Evolutionary conservation across 2,113 vertebrate genomes (phyloP).

Genomic region (Prionailurus viverrinus): DNA sequence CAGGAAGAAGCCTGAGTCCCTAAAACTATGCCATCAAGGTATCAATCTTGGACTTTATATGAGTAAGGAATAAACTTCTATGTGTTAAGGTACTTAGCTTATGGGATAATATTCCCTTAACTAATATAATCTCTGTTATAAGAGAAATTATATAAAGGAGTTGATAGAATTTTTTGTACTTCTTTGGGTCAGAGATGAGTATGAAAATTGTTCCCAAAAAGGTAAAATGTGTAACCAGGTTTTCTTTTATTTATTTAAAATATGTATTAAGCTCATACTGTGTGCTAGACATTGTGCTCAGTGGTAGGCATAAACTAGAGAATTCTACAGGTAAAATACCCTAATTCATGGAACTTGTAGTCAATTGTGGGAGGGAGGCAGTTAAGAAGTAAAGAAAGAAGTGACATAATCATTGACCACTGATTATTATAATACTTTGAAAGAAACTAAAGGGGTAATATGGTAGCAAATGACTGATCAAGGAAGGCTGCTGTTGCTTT

Average conservation of each 20-base stretch:
- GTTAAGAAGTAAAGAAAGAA: neutral
- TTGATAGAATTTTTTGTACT: neutral
- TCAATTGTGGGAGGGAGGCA: neutral
- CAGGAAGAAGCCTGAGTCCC: neutral
- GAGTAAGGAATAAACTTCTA: neutral
- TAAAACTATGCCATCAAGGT: neutral
- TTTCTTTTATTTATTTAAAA: neutral
- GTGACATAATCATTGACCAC: neutral
- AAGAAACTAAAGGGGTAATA: neutral
- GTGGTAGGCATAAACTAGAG: neutral
- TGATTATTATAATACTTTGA: neutral
- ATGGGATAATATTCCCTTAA: neutral
- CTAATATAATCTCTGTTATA: neutral
- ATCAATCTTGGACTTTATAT: no score
- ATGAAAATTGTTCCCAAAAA: neutral
- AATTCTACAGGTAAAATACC: neutral
- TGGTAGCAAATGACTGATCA: neutral
- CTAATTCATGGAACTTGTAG: neutral
- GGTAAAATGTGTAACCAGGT: neutral
- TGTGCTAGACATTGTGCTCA: neutral
- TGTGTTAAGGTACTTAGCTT: neutral
- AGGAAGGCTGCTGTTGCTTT: neutral
- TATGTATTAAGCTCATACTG: neutral
- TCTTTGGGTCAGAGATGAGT: neutral
- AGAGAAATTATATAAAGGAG: neutral